Conservation (phyloP, 1,140 invertebrate species). For the Dinothrombium tinctorium region DNA sequence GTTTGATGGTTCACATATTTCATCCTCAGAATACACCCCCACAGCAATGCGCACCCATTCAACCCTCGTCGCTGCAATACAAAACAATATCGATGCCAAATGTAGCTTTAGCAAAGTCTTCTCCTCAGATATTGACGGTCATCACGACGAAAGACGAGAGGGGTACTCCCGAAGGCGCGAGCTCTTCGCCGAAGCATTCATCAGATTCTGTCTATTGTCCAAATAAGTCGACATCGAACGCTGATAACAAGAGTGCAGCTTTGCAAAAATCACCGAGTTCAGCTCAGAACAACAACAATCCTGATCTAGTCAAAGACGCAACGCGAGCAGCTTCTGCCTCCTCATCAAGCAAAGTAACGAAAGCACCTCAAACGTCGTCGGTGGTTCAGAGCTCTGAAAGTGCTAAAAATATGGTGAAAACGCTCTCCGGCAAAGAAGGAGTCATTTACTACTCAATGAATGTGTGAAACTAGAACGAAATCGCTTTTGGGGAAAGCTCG, state of each 20-base stretch:
- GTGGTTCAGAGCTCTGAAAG: neutral
- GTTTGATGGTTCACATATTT: neutral
- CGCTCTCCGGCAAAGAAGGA: slow-evolving; percentile 6
- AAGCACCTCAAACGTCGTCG: neutral
- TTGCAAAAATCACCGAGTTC: slow-evolving; percentile 1
- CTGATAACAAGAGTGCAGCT: slow-evolving; percentile 4
- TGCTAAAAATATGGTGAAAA: neutral
- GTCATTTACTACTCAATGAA: slow-evolving; percentile 16
- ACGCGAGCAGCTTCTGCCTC: neutral
- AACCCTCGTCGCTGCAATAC: neutral
- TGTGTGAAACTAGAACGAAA: slow-evolving; percentile 14
- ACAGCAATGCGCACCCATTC: neutral
- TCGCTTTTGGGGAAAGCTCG: no score
- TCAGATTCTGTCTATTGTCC: neutral
- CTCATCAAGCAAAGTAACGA: neutral
- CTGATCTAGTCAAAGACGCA: slow-evolving; percentile 6
- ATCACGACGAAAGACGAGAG: slow-evolving; percentile 14
- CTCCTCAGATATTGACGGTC: neutral
- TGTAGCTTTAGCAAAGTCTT: slow-evolving; percentile 1
- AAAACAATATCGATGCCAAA: slow-evolving; percentile 8
- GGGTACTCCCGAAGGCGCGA: slow-evolving; percentile 19
- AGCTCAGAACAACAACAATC: neutral
- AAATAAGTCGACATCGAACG: neutral
- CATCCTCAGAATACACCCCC: neutral
- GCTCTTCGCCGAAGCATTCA: slow-evolving; percentile 17